Conservation (phyloP, 2,797 vertebrate species). For the Mormyrops attenuatus region DNA sequence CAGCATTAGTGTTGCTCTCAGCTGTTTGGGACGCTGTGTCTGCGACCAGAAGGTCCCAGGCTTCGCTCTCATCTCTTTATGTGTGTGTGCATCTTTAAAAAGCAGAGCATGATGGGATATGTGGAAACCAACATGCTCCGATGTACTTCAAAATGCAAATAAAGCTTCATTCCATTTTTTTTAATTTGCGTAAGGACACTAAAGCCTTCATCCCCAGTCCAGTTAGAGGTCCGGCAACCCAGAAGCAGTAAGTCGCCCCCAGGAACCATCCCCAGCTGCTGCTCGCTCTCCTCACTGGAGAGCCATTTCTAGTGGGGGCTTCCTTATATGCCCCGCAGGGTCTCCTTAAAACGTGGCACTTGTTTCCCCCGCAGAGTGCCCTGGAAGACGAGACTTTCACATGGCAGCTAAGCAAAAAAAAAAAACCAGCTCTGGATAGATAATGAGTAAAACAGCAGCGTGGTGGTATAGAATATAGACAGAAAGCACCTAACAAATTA, state of each 20-base stretch:
- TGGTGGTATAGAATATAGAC: constrained; percentile 25
- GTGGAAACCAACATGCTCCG: neutral
- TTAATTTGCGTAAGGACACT: neutral
- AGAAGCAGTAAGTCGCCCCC: neutral
- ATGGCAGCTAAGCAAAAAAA: neutral
- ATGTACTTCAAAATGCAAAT: neutral
- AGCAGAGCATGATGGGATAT: neutral
- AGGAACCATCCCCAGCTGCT: neutral
- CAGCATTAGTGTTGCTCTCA: neutral
- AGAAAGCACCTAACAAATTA: constrained; percentile 24
- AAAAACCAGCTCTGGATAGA: neutral
- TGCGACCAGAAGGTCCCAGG: neutral
- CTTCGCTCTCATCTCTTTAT: neutral
- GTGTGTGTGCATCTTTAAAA: neutral
- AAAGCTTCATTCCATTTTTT: neutral
- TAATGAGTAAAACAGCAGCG: constrained; percentile 33
- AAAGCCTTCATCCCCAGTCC: neutral
- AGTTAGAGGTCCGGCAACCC: neutral
- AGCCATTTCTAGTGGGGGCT: neutral
- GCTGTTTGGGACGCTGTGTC: neutral
- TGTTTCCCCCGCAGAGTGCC: neutral
- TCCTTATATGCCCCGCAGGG: neutral
- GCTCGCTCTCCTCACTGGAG: neutral
- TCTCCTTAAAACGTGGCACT: neutral
- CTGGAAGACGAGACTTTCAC: constrained; percentile 1